A percentile compares a stretch with the other conserved stretches of the same genome.
Evolutionary conservation across 2,113 vertebrate species (phyloP).

Genomic region (Diadophis punctatus): DNA sequence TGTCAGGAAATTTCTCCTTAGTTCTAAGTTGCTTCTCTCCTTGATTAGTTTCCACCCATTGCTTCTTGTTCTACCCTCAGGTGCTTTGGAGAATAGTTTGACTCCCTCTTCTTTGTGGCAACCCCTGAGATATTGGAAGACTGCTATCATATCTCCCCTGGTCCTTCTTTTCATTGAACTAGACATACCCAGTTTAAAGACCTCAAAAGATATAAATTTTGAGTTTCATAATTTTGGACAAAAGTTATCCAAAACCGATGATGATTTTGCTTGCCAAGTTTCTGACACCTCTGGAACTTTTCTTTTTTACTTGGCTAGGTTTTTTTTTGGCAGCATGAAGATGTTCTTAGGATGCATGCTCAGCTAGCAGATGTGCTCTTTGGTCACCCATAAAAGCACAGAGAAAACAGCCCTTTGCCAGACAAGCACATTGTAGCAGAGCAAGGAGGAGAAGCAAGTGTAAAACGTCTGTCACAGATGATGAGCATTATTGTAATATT

Average conservation of each 20-base stretch:
- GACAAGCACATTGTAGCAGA: not conserved
- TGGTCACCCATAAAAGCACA: not conserved
- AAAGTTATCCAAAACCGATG: not conserved
- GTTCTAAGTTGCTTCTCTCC: too few species aligned
- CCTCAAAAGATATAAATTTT: not conserved
- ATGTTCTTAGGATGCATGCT: not conserved
- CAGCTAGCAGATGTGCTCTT: not conserved
- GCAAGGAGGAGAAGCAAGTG: not conserved
- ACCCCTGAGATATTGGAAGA: too few species aligned
- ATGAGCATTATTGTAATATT: slow-evolving; percentile 9
- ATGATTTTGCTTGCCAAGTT: not conserved
- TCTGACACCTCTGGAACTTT: not conserved
- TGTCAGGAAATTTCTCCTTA: too few species aligned
- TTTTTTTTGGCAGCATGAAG: not conserved
- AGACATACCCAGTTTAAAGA: not conserved
- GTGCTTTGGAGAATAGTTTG: too few species aligned
- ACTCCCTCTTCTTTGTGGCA: too few species aligned
- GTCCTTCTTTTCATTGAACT: too few species aligned
- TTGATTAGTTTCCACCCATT: too few species aligned
- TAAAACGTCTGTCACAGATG: not conserved
- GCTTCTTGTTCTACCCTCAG: too few species aligned
- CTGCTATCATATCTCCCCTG: too few species aligned
- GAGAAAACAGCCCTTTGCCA: not conserved
- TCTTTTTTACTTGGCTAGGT: not conserved
- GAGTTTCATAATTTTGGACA: not conserved